Conservation (phyloP, 2,888 invertebrate species). For the Drosophila atripex region DNA sequence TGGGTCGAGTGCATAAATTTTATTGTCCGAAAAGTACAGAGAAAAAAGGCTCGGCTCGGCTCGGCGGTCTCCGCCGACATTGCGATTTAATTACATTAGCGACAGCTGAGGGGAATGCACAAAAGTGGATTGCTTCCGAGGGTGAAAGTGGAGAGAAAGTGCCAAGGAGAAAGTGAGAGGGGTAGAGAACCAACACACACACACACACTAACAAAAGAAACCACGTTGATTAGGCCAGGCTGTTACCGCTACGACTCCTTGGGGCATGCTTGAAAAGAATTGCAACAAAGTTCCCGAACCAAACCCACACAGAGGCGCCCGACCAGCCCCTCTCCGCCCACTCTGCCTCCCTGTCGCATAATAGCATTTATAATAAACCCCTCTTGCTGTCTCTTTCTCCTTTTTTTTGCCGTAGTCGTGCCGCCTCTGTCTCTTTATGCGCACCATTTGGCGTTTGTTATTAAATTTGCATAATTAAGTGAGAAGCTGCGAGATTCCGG, state of each 20-base stretch:
- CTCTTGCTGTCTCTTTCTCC: not conserved
- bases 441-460: constrained; percentile 64
- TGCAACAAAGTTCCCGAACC: constrained; percentile 45
- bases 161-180: not conserved
- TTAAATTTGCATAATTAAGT: constrained; percentile 77
- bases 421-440: constrained; percentile 20
- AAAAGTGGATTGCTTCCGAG: constrained; percentile 7
- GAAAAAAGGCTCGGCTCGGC: constrained; percentile 11
- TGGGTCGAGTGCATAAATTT: constrained; percentile 69
- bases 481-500: constrained; percentile 48
- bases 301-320: not conserved
- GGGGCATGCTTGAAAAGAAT: constrained; percentile 70
- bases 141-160: constrained; percentile 3
- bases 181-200: not conserved
- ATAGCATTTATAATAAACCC: constrained; percentile 66
- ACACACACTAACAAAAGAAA: not conserved
- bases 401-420: constrained; percentile 6
- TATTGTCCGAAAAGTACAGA: constrained; percentile 61
- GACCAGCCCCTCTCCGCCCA: not conserved
- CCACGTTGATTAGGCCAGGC: constrained; percentile 47
- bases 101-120: constrained; percentile 30
- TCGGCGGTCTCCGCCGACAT: constrained; percentile 46
- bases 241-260: constrained; percentile 59
- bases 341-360: constrained; percentile 36
- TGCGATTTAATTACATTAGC: constrained; percentile 74